Evolutionary conservation across 2,888 invertebrate species (phyloP).

Genomic region (Lithodes maja): DNA sequence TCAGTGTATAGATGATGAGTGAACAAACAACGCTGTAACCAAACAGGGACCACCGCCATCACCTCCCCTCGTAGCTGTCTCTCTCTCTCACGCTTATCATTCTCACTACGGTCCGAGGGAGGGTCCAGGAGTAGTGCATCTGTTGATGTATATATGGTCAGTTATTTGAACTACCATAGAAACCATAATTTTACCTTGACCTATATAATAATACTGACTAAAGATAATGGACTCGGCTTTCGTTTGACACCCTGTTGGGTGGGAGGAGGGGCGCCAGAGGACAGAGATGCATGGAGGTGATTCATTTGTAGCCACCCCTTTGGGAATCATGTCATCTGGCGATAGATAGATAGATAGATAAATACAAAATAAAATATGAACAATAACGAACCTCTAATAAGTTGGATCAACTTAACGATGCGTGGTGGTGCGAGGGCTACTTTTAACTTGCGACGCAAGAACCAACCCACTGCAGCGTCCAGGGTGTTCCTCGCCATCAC

Average conservation of each 20-base stretch:
- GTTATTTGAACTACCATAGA: neutral
- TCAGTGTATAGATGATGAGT: slow-evolving; percentile 62
- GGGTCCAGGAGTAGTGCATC: slow-evolving; percentile 68
- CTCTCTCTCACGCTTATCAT: slow-evolving; percentile 55
- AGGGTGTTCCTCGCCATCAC: slow-evolving; percentile 53
- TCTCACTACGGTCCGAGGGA: slow-evolving; percentile 42
- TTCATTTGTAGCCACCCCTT: too few species aligned
- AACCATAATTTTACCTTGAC: too few species aligned
- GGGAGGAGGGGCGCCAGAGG: neutral
- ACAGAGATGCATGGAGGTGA: neutral
- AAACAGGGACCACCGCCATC: slow-evolving; percentile 52
- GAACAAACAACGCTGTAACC: slow-evolving; percentile 54
- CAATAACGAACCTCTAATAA: slow-evolving; percentile 58
- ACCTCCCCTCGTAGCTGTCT: slow-evolving; percentile 59
- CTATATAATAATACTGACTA: too few species aligned
- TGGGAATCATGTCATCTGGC: too few species aligned
- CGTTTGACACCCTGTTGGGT: neutral
- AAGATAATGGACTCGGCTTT: too few species aligned
- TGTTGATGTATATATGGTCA: slow-evolving; percentile 16
- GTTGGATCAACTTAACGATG: slow-evolving; percentile 66
- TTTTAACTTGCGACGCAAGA: slow-evolving; percentile 57
- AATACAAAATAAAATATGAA: too few species aligned
- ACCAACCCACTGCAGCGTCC: slow-evolving; percentile 62
- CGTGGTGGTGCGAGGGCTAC: slow-evolving; percentile 60
- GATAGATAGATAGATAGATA: too few species aligned